phyloP scores from a whole-genome alignment of 2,113 vertebrate genomes.

The Micronycteris hirsuta region DNA sequence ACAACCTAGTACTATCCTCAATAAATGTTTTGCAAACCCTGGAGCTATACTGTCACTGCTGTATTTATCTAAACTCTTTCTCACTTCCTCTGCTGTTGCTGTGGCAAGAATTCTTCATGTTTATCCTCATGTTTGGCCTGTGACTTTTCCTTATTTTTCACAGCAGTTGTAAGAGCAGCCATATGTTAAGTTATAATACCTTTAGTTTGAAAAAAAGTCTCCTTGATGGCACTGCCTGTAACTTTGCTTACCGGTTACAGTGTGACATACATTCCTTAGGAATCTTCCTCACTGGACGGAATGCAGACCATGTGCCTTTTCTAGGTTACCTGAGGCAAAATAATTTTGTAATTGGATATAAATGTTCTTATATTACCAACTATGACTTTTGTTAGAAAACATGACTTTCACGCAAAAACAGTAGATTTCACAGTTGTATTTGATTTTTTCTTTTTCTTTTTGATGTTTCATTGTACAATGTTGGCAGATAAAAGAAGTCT shows the following conservation, averaged over 20 bases:
- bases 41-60: not conserved
- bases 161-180: not conserved
- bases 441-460: not conserved
- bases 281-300: not conserved
- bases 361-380: not conserved
- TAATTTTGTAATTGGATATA: slow-evolving; percentile 17
- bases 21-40: not conserved
- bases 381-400: slow-evolving; percentile 17
- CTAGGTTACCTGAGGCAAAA: not conserved
- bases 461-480: not conserved
- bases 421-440: not conserved
- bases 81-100: not conserved
- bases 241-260: not conserved
- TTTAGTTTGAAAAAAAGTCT: slow-evolving; percentile 33
- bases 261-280: not conserved
- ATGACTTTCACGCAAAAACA: not conserved
- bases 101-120: slow-evolving; percentile 4
- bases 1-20: not conserved
- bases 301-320: not conserved
- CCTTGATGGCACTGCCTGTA: not conserved
- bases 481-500: not conserved
- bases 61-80: not conserved
- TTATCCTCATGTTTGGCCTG: not conserved
- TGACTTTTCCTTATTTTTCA: slow-evolving; percentile 7
- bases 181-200: not conserved